phyloP scores from a whole-genome alignment of 2,888 invertebrate genomes.

The Torymus texanus region DNA sequence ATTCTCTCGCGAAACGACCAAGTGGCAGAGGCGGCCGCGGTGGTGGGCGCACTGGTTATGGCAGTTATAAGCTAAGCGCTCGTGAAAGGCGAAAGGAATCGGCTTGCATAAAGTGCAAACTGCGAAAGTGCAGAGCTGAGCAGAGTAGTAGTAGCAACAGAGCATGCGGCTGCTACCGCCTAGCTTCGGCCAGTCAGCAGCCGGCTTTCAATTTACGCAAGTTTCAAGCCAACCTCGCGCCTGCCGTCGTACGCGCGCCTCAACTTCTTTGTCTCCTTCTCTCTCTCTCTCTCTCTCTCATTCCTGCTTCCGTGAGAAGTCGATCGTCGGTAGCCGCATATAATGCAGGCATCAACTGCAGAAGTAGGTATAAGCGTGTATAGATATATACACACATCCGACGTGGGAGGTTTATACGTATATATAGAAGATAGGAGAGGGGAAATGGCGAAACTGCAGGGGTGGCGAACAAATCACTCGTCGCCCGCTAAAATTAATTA shows the following conservation, averaged over 20 bases:
- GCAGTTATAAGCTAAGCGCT: constrained; percentile 23
- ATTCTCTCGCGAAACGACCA: no score
- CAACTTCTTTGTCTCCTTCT: no score
- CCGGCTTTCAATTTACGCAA: constrained; percentile 49
- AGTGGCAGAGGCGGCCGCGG: constrained; percentile 13
- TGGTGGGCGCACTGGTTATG: neutral
- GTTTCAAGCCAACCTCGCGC: constrained; percentile 24
- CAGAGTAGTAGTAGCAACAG: no score
- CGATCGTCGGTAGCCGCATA: no score
- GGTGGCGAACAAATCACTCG: constrained; percentile 41
- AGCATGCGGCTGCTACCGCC: neutral
- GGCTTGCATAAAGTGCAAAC: constrained; percentile 51
- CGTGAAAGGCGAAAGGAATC: constrained; percentile 46
- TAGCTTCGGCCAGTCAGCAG: constrained; percentile 5
- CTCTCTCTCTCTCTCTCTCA: no score
- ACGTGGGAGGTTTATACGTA: no score
- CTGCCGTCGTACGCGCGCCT: neutral
- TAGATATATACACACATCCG: no score
- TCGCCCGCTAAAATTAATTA: constrained; percentile 47
- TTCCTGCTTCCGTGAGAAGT: no score
- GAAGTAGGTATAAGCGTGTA: no score
- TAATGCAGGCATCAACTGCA: no score
- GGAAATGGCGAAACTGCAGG: no score
- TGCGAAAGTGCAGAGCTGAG: constrained; percentile 37
- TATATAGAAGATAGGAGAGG: no score